A percentile compares a stretch with the other conserved stretches of the same genome.
These are phyloP conservation scores for Hemaris fuciformis DNA, from an alignment of 2,888 invertebrate species.

Conservation along the genomic window DNA sequence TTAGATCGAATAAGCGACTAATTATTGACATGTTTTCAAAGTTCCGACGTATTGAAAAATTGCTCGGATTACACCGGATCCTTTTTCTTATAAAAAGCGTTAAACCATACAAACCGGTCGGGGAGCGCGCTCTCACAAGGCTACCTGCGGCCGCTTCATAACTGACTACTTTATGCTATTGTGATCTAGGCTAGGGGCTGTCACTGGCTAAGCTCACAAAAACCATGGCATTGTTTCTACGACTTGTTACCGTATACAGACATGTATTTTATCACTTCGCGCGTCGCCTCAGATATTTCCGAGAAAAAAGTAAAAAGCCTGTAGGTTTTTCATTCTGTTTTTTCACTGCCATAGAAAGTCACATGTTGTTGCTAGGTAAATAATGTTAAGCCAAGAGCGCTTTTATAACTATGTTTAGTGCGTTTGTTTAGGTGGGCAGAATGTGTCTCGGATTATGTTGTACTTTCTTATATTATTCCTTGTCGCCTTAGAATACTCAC, in stretches of 20 bases:
- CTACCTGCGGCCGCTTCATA: conserved; percentile 59
- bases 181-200: conserved; percentile 74
- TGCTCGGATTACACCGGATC: conserved; percentile 48
- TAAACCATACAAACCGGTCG: conserved; percentile 66
- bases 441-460: not conserved
- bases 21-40: conserved; percentile 30
- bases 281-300: conserved; percentile 52
- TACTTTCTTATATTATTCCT: not conserved
- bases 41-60: conserved; percentile 44
- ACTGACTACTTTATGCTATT: conserved; percentile 77
- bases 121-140: conserved; percentile 60
- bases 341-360: conserved; percentile 21
- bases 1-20: conserved; percentile 11
- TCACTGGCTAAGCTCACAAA: conserved; percentile 56
- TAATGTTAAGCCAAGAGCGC: conserved; percentile 20
- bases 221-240: conserved; percentile 70
- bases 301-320: conserved; percentile 45
- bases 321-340: conserved; percentile 25
- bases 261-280: conserved; percentile 64
- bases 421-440: conserved; percentile 1
- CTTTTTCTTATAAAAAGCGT: conserved; percentile 66
- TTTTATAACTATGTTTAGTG: conserved; percentile 1
- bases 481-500: not conserved
- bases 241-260: conserved; percentile 58
- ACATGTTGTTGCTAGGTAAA: conserved; percentile 35